Percentiles rank a stretch among this genome's conserved stretches.
Evolutionary conservation across 1,140 invertebrate genomes (phyloP).

Genomic region (Drosophila ercepeae): DNA sequence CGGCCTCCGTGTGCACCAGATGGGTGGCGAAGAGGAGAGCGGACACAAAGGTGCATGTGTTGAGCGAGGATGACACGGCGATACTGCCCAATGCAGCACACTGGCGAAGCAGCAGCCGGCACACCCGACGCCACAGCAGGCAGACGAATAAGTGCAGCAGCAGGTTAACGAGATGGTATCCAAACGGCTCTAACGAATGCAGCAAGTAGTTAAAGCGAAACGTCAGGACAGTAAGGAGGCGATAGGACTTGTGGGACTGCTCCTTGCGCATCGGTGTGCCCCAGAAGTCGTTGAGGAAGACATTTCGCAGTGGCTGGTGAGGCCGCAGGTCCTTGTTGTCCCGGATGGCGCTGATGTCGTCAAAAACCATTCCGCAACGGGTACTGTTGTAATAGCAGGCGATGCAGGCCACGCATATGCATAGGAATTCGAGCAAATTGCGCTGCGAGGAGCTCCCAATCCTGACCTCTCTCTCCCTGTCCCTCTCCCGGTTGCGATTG

Average conservation of each 20-base stretch:
- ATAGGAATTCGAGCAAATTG: conserved; percentile 72
- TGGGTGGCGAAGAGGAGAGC: conserved; percentile 97
- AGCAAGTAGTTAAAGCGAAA: conserved; percentile 96
- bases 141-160: conserved; percentile 93
- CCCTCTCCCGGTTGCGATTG: conserved; percentile 11
- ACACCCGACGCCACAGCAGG: conserved; percentile 88
- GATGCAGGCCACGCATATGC: conserved; percentile 89
- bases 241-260: conserved; percentile 98
- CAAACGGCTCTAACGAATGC: conserved; percentile 91
- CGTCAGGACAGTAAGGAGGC: conserved; percentile 96
- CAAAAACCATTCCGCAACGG: conserved; percentile 97
- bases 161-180: conserved; percentile 94
- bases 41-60: conserved; percentile 91
- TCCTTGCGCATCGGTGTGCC: conserved; percentile 99
- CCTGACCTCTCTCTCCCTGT: conserved; percentile 8
- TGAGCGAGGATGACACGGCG: conserved; percentile 63
- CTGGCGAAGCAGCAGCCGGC: conserved; percentile 66
- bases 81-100: conserved; percentile 60
- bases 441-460: conserved; percentile 46
- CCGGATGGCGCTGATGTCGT: conserved; percentile 98
- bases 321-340: conserved; percentile 97
- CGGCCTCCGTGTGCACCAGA: conserved; percentile 98
- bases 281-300: conserved; percentile 99
- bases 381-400: conserved; percentile 94
- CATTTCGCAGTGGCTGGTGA: conserved; percentile 93